These are phyloP conservation scores for Hirundichthys speculiger DNA, from an alignment of 2,113 vertebrate genomes.

Conservation along the genomic window DNA sequence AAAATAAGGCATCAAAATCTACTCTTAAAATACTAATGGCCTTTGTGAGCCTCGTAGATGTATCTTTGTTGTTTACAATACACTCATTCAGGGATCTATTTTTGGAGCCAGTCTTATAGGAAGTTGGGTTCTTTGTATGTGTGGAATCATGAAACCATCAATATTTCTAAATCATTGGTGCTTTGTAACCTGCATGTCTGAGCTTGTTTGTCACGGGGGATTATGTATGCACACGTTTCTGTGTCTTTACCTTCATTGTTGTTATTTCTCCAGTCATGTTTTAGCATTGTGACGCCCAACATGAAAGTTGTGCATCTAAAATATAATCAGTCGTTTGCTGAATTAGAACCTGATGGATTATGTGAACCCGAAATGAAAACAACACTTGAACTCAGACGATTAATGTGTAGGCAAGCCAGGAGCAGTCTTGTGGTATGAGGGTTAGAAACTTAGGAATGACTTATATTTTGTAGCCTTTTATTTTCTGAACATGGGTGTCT, in stretches of 20 bases:
- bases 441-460: neutral
- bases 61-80: conserved; percentile 45
- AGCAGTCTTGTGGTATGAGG: neutral
- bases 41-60: neutral
- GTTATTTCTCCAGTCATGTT: neutral
- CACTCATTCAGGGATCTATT: conserved; percentile 49
- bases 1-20: neutral
- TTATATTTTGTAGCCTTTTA: conserved; percentile 1
- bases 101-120: conserved; percentile 5
- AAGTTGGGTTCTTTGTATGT: neutral
- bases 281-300: neutral
- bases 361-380: conserved; percentile 1
- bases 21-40: neutral
- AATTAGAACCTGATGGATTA: neutral
- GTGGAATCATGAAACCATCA: conserved; percentile 31
- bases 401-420: conserved; percentile 11
- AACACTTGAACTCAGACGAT: neutral
- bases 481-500: conserved; percentile 9
- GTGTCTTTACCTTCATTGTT: neutral
- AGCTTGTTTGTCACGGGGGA: neutral
- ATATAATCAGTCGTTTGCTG: neutral
- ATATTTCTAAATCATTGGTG: neutral
- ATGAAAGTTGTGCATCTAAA: neutral
- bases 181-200: conserved; percentile 1
- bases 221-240: neutral